Evolutionary conservation across 1,140 invertebrate genomes (phyloP).

Genomic region (Drosophila setifemur): DNA sequence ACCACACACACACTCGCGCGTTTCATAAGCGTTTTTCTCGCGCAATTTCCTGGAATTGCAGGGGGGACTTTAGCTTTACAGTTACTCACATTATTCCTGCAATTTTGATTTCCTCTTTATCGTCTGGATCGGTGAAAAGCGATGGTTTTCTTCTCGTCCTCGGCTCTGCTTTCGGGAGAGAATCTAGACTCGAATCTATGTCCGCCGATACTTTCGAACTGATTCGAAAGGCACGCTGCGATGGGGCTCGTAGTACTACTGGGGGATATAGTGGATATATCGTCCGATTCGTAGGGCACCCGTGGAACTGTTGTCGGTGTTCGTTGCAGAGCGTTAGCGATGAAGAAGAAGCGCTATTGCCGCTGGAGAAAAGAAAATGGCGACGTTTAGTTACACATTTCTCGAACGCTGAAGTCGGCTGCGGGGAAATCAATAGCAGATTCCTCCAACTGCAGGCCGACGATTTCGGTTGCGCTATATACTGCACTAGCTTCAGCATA

Average conservation of each 20-base stretch:
- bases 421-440: constrained; percentile 71
- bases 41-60: neutral
- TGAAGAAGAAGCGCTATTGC: constrained; percentile 68
- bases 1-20: constrained; percentile 24
- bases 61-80: no score
- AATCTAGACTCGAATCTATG: constrained; percentile 32
- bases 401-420: constrained; percentile 29
- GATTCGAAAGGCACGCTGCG: constrained; percentile 60
- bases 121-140: constrained; percentile 60
- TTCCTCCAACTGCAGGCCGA: constrained; percentile 64
- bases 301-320: constrained; percentile 68
- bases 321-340: constrained; percentile 54
- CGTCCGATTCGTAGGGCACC: constrained; percentile 52
- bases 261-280: constrained; percentile 31
- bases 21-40: constrained; percentile 12
- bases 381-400: constrained; percentile 74
- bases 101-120: constrained; percentile 67
- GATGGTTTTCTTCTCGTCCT: constrained; percentile 59
- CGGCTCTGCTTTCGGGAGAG: constrained; percentile 38
- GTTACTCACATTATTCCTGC: constrained; percentile 72
- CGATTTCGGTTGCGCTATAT: constrained; percentile 30
- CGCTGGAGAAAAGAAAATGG: constrained; percentile 82
- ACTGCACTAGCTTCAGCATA: constrained; percentile 77
- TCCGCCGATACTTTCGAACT: constrained; percentile 39
- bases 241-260: constrained; percentile 14